Conservation (phyloP, 2,888 invertebrate species). For the Parnassius glacialis region DNA sequence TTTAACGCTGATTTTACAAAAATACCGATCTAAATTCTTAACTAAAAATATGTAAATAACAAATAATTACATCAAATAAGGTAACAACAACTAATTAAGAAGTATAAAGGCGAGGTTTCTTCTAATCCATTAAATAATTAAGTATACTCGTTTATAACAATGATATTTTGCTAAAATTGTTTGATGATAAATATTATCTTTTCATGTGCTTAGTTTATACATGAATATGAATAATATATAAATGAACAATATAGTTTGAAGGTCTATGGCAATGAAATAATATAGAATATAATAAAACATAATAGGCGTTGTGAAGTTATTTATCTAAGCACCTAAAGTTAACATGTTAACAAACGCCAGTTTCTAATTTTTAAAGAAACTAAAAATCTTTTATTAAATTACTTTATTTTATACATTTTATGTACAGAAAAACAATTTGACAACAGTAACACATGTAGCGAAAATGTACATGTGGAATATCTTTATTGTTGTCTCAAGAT, state of each 20-base stretch:
- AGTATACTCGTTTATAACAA: constrained; percentile 26
- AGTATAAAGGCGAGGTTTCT: constrained; percentile 25
- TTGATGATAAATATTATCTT: no score
- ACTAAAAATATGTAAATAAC: constrained; percentile 25
- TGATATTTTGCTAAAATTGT: background rate
- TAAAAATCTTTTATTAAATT: no score
- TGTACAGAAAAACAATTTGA: background rate
- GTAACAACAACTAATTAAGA: constrained; percentile 24
- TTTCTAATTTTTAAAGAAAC: no score
- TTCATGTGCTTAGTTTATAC: no score
- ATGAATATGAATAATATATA: no score
- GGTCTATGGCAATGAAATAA: no score
- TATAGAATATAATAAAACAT: no score
- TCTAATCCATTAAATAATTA: constrained; percentile 25
- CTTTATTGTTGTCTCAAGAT: background rate
- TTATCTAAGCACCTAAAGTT: no score
- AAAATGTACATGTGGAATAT: background rate
- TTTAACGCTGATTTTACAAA: constrained; percentile 20
- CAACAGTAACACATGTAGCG: background rate
- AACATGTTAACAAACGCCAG: no score
- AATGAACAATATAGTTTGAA: no score
- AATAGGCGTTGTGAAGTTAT: no score
- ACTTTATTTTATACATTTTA: no score
- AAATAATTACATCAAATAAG: constrained; percentile 25
- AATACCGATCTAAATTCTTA: constrained; percentile 27